Percentiles rank a stretch among this genome's conserved stretches.
phyloP scores from a whole-genome alignment of 2,113 vertebrate species.

The Paratilapia polleni region DNA sequence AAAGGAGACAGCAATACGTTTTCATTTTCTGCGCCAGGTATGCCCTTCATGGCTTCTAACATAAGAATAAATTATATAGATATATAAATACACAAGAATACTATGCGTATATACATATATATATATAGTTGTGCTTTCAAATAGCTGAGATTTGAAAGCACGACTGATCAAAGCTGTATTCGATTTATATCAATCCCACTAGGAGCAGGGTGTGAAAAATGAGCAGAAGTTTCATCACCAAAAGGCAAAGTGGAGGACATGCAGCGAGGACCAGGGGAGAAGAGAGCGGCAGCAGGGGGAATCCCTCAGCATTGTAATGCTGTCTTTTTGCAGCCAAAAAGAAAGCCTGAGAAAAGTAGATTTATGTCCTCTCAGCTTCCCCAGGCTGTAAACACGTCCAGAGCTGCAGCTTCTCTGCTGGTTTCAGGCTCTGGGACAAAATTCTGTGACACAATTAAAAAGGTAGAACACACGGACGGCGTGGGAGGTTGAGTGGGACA shows the following conservation, averaged over 20 bases:
- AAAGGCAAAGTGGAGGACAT: constrained; percentile 79
- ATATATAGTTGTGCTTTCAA: background rate
- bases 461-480: constrained; percentile 81
- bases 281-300: constrained; percentile 82
- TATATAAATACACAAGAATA: background rate
- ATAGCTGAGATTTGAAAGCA: background rate
- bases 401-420: constrained; percentile 79
- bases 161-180: constrained; percentile 44
- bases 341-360: constrained; percentile 76
- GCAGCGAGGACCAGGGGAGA: constrained; percentile 76
- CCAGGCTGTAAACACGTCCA: constrained; percentile 89
- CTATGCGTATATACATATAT: background rate
- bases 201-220: constrained; percentile 67
- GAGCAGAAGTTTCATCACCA: constrained; percentile 82
- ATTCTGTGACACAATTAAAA: constrained; percentile 77
- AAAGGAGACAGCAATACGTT: constrained; percentile 17
- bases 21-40: constrained; percentile 5
- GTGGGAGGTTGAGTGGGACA: constrained; percentile 90
- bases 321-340: constrained; percentile 88
- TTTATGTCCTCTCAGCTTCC: constrained; percentile 87
- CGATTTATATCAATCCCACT: constrained; percentile 41
- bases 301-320: constrained; percentile 90
- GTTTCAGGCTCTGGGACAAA: constrained; percentile 82
- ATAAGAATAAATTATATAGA: background rate
- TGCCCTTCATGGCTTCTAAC: background rate